phyloP scores from a whole-genome alignment of 2,888 invertebrate genomes.

The Gastrophysa polygoni region DNA sequence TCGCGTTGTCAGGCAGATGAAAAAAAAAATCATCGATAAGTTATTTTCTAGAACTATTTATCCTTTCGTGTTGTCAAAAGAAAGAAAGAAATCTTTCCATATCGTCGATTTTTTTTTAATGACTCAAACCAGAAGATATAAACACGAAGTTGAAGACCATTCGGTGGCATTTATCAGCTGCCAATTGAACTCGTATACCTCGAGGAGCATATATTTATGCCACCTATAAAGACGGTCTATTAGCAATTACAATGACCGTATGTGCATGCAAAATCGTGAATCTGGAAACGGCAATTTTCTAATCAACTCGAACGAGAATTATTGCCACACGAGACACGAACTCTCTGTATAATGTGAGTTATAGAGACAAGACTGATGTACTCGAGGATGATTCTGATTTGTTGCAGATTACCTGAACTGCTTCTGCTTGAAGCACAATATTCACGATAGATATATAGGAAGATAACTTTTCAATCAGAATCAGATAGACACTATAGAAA shows the following conservation, averaged over 20 bases:
- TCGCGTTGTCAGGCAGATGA: no score
- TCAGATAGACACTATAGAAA: no score
- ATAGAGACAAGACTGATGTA: conserved; percentile 17
- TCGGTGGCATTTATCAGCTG: conserved; percentile 23
- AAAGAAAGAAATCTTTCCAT: no score
- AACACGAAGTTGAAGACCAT: conserved; percentile 18
- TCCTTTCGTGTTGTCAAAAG: no score
- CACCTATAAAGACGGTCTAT: conserved; percentile 34
- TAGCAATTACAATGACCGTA: conserved; percentile 37
- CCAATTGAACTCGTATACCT: conserved; percentile 32
- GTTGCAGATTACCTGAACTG: conserved; percentile 9
- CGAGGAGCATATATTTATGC: conserved; percentile 28
- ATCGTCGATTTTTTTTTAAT: no score
- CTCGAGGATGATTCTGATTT: conserved; percentile 6
- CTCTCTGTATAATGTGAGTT: conserved; percentile 10
- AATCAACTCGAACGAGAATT: conserved; percentile 33
- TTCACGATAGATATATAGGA: neutral
- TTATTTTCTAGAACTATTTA: no score
- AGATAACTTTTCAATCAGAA: no score
- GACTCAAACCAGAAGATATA: no score
- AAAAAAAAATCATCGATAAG: no score
- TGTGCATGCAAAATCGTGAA: conserved; percentile 34
- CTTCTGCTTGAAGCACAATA: neutral
- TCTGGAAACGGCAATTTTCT: conserved; percentile 33
- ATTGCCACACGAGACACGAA: conserved; percentile 30